Evolutionary conservation across 2,797 vertebrate genomes (phyloP), one percentile per base, ranked within the genome.

Genomic region (Leontopithecus rosalia): DNA sequence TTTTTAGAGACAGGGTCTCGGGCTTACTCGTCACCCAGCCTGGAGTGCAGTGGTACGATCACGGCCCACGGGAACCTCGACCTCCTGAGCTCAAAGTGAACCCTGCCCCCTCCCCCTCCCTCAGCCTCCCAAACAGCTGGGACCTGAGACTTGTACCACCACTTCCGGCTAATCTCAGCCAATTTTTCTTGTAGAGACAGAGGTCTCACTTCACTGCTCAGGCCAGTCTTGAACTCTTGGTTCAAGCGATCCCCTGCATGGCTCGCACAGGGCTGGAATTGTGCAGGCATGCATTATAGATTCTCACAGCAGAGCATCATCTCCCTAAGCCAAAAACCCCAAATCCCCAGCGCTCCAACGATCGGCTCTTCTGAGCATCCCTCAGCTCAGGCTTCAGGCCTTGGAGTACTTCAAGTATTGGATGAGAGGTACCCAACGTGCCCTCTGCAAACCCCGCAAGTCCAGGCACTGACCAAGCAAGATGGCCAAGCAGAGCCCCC

Each of bases 381-480:
- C 30, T 15, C 30, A 0, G 30, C 30, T 64, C 61, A n/a, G 33
- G 61, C 61, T 67, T n/a, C 30, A 67, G 61, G 61, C 61, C 61
- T 64, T 33, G 30, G 14, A 8, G 7, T n/a, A 33, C 61, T n/a
- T 19, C 48, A 28, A 43, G 30, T 50, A 13, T 12, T 11, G 10
- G 30, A 20, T 22, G 19, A 6, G 10, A 19, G 30, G 20, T 13
- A 20, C 20, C 33, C 76, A 3, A 50, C 17, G 2, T 13, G 17
- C 14, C 20, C 28, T 50, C 33, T 22, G 19, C 5, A 6, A 50
- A 48, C 30, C 6, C 30, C 9, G 0, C 43, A 72, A 11, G 30
- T 20, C 33, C 46, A 50, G 20, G 30, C 5, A 7, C 10, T 2
- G 1, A 13, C 1, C 10, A 1, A 2, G 30, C 11, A 24, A 11